Conservation (phyloP, 2,113 vertebrate genomes). For the Ammodramus savannarum region DNA sequence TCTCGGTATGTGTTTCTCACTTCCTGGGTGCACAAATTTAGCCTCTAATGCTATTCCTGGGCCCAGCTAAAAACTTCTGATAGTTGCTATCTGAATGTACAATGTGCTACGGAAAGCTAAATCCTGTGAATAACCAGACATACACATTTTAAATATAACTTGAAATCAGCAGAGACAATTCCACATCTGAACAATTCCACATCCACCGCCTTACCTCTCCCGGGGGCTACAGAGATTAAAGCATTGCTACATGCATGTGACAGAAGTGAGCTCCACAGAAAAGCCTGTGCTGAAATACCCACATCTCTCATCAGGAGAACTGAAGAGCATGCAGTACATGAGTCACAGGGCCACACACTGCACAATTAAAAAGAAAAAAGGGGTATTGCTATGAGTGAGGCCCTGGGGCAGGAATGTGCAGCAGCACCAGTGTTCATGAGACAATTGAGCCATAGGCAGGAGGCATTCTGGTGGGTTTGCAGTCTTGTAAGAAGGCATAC, state of each 20-base stretch:
- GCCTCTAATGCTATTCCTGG: background rate
- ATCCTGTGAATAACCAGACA: background rate
- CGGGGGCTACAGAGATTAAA: background rate
- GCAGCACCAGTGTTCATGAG: background rate
- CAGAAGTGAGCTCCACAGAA: background rate
- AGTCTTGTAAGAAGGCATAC: background rate
- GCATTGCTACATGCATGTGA: background rate
- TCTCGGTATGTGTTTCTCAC: background rate
- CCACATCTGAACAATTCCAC: background rate
- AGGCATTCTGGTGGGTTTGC: background rate
- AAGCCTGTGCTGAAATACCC: background rate
- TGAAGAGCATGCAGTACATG: background rate
- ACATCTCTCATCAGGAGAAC: background rate
- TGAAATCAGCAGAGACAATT: background rate
- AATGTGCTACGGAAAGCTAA: background rate
- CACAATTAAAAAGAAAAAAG: background rate
- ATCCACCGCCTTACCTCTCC: background rate
- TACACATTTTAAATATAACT: background rate
- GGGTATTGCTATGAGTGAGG: background rate
- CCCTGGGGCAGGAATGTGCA: background rate
- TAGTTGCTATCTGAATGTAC: background rate
- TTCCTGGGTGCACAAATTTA: conserved; percentile 44
- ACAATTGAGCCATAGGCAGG: background rate
- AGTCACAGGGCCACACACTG: background rate
- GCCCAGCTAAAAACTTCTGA: background rate